phyloP scores from a whole-genome alignment of 2,888 invertebrate species.

The Odontomyia ornata region DNA sequence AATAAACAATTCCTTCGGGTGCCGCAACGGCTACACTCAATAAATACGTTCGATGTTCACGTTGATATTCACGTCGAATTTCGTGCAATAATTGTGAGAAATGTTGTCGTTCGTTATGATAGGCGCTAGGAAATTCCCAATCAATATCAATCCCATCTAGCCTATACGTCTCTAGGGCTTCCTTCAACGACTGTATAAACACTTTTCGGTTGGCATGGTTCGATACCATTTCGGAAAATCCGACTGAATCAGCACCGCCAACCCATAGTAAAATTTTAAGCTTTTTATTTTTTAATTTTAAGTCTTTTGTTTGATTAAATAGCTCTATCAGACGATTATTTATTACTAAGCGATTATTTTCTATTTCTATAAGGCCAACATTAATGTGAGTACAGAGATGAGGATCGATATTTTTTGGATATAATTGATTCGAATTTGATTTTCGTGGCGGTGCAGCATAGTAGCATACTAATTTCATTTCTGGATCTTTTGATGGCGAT shows the following conservation, averaged over 20 bases:
- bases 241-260: constrained; percentile 69
- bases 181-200: constrained; percentile 68
- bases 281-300: constrained; percentile 71
- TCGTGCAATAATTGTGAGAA: constrained; percentile 79
- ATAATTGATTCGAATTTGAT: constrained; percentile 58
- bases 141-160: constrained; percentile 70
- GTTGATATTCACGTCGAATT: constrained; percentile 73
- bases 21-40: constrained; percentile 84
- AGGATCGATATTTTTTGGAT: constrained; percentile 72
- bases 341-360: constrained; percentile 70
- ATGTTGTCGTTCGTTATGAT: constrained; percentile 72
- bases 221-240: constrained; percentile 77
- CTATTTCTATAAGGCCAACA: constrained; percentile 76
- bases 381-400: constrained; percentile 85
- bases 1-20: constrained; percentile 76
- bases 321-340: constrained; percentile 61
- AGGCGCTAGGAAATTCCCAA: constrained; percentile 86
- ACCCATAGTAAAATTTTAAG: constrained; percentile 82
- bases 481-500: constrained; percentile 40
- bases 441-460: constrained; percentile 69
- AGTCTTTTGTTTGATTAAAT: constrained; percentile 55
- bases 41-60: constrained; percentile 69
- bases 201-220: constrained; percentile 75
- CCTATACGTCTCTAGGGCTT: constrained; percentile 57
- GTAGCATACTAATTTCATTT: constrained; percentile 71